Evolutionary conservation across 2,888 invertebrate species (phyloP), one percentile per base, ranked within the genome.

Genomic region (Amiota minor): DNA sequence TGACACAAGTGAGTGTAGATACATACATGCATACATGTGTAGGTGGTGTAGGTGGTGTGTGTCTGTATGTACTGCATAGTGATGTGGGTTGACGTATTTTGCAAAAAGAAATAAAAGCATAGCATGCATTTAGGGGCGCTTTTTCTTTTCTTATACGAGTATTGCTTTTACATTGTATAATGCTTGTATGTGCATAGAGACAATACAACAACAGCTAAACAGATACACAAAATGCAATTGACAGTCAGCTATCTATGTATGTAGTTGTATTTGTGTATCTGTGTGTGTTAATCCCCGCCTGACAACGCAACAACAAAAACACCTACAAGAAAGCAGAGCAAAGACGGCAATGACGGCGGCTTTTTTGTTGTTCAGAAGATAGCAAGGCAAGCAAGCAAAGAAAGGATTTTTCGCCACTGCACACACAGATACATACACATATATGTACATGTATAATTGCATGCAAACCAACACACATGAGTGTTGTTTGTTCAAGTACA

Each of bases 101-200:
- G 23, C 23, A 23, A 23, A 23, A 23, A 23, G 35, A 35, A 6
- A 59, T 20, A 20, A 59, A 59, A n/a, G 2, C 46, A 64, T 46
- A 16, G 64, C 47, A 64, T 67, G 50, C 67, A 67, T 49, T 67
- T 67, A 67, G 67, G 67, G 67, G 67, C 67, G 67, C 49, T 65
- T 65, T 65, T 46, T 46, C 47, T 46, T 65, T 65, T 16, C 67
- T 67, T 16, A 11, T 9, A 23, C n/a, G 68, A 68, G 16, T 56
- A 47, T 47, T 56, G 16, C 53, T 16, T 59, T 46, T 55, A 55
- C 64, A 46, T 70, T 67, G 35, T 23, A 23, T 2, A 23, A 23
- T n/a, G n/a, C n/a, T n/a, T n/a, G n/a, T n/a, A n/a, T 18, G 18
- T 67, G 20, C 50, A 20, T 45, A 46, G 67, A 49, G 18, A 50